These are phyloP conservation scores for Ameiurus melas DNA, from an alignment of 2,113 vertebrate species.

Conservation along the genomic window DNA sequence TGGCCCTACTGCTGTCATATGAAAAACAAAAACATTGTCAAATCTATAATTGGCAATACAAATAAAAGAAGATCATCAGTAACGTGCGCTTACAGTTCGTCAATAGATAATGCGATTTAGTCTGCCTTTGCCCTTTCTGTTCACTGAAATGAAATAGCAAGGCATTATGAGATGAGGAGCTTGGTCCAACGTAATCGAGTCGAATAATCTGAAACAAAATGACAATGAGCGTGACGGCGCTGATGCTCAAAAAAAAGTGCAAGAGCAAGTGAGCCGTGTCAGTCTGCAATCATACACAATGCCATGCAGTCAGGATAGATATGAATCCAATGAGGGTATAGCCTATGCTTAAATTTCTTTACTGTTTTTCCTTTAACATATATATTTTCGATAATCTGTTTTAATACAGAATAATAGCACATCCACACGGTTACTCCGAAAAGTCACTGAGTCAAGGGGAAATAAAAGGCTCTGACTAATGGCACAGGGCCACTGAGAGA, in stretches of 20 bases:
- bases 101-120: not conserved
- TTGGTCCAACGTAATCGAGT: slow-evolving; percentile 56
- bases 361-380: slow-evolving; percentile 54
- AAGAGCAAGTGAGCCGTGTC: slow-evolving; percentile 72
- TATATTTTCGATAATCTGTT: slow-evolving; percentile 64
- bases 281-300: slow-evolving; percentile 81
- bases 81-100: slow-evolving; percentile 19
- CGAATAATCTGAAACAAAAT: slow-evolving; percentile 63
- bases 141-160: slow-evolving; percentile 56
- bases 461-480: slow-evolving; percentile 68
- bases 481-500: slow-evolving; percentile 69
- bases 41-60: not conserved
- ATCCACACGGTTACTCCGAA: slow-evolving; percentile 79
- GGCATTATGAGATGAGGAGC: slow-evolving; percentile 50
- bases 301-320: slow-evolving; percentile 84
- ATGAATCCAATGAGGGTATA: slow-evolving; percentile 65
- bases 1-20: slow-evolving; percentile 2
- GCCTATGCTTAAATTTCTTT: slow-evolving; percentile 66
- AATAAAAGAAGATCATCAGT: not conserved
- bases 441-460: slow-evolving; percentile 77
- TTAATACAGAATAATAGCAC: slow-evolving; percentile 76
- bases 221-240: slow-evolving; percentile 78
- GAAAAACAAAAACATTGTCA: slow-evolving; percentile 22
- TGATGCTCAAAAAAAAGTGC: slow-evolving; percentile 76
- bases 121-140: slow-evolving; percentile 45